Base-by-base conservation (phyloP, 23 tunicate genomes). In the Trididemnum clinides region DNA sequence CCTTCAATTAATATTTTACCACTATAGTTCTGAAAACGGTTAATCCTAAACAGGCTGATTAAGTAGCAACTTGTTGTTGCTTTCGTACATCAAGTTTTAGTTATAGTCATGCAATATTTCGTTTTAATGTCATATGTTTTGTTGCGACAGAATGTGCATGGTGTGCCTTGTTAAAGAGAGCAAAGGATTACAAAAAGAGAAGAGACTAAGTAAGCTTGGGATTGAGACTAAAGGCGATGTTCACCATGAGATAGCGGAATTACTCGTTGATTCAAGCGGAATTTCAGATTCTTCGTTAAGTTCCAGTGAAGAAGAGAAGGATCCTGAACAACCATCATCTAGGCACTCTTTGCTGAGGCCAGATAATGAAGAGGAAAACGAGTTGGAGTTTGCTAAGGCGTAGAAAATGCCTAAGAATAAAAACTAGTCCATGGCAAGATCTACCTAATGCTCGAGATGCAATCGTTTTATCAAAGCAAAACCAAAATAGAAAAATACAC, bases 211-310 rank as follows among this genome's bases (percentile, higher is more conserved):
- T 23, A 79, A 54, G n/a, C 54, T 65, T 28, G 77, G 51, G 38
- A 33, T 49, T 5, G 58, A 59, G 3, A 22, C 35, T 27, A 88
- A 65, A 0, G 33, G 34, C 6, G 63, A 51, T 10, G 19, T 2
- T 6, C 66, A 59, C 50, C 28, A 54, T 34, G 72, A 27, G 6
- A 34, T 50, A 50, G 91, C 87, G 29, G 86, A 83, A 33, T 38
- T 58, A 19, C 63, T 88, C 22, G 0, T 92, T 20, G 90, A 85
- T 21, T 88, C 92, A 30, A 92, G 97, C 35, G 97, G 97, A 57
- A 92, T 92, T 31, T 92, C 97, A 0, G 97, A 92, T 62, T 92
- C 97, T 6, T 92, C 97, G 1, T 87, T 77, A 38, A 28, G 64
- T 10, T 88, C 89, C 12, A 62, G 49, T 37, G 90, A 91, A 0